phyloP scores from a whole-genome alignment of 2,113 vertebrate species.

The Phyllostomus discolor region DNA sequence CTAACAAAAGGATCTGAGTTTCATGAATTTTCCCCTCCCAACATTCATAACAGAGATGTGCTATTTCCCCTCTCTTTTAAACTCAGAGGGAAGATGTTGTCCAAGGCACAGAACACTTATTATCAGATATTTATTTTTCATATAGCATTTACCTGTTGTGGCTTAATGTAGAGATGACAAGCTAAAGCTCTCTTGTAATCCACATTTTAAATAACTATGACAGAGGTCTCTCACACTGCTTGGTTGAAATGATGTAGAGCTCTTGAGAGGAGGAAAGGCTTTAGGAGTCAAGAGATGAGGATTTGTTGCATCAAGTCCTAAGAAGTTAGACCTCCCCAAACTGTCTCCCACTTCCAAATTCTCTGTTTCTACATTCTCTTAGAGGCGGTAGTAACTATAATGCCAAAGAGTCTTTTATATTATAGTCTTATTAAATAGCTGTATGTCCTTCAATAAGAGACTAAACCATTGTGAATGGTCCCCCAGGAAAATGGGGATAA shows the following conservation, averaged over 20 bases:
- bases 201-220: not conserved
- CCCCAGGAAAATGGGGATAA: not conserved
- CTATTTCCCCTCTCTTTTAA: not conserved
- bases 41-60: not conserved
- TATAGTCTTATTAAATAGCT: not conserved
- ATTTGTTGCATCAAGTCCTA: not conserved
- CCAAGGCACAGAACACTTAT: not conserved
- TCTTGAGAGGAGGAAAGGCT: not conserved
- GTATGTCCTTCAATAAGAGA: not conserved
- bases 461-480: not conserved
- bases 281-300: not conserved
- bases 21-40: not conserved
- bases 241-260: not conserved
- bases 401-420: not conserved
- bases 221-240: not conserved
- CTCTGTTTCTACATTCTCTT: not conserved
- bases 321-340: not conserved
- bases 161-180: not conserved
- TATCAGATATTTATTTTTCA: not conserved
- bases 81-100: slow-evolving; percentile 10
- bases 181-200: not conserved
- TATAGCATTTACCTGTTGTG: not conserved
- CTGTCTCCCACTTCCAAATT: not conserved
- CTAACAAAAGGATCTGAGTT: not conserved
- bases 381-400: not conserved